Conservation (phyloP, 1,140 invertebrate species). For the Pygmarrhopalites habei region DNA sequence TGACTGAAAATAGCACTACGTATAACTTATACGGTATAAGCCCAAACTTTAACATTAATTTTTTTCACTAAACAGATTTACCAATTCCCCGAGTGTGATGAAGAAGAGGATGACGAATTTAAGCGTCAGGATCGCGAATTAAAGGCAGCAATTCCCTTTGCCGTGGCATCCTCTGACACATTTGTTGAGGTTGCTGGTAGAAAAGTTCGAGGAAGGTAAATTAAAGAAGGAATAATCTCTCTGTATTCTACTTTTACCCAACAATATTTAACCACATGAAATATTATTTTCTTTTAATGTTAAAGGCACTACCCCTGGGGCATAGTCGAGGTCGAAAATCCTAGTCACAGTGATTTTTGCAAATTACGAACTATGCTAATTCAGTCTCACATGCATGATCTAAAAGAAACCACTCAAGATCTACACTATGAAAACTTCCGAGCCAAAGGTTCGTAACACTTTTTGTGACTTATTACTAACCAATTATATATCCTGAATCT, state of each 20-base stretch:
- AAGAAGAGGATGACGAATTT: conserved; percentile 87
- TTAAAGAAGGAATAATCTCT: no score
- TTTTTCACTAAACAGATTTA: no score
- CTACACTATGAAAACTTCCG: conserved; percentile 95
- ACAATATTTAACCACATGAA: no score
- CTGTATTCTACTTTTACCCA: no score
- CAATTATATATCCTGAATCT: no score
- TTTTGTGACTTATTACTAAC: no score
- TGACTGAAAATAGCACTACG: no score
- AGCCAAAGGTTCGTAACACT: no score
- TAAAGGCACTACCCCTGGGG: conserved; percentile 99
- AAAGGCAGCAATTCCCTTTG: conserved; percentile 89
- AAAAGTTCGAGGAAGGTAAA: conserved; percentile 76
- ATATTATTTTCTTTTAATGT: no score
- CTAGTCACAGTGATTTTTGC: conserved; percentile 94
- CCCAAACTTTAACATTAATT: no score
- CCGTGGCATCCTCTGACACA: conserved; percentile 90
- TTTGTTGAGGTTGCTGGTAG: conserved; percentile 86
- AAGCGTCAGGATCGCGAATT: conserved; percentile 82
- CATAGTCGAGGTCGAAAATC: conserved; percentile 96
- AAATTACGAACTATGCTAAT: conserved; percentile 95
- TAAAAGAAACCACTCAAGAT: conserved; percentile 89
- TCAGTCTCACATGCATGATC: conserved; percentile 89
- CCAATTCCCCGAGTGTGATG: conserved; percentile 93
- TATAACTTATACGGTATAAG: no score